Evolutionary conservation across 2,888 invertebrate species (phyloP), one percentile per base, ranked within the genome.

Genomic region (Dorcus hopei): DNA sequence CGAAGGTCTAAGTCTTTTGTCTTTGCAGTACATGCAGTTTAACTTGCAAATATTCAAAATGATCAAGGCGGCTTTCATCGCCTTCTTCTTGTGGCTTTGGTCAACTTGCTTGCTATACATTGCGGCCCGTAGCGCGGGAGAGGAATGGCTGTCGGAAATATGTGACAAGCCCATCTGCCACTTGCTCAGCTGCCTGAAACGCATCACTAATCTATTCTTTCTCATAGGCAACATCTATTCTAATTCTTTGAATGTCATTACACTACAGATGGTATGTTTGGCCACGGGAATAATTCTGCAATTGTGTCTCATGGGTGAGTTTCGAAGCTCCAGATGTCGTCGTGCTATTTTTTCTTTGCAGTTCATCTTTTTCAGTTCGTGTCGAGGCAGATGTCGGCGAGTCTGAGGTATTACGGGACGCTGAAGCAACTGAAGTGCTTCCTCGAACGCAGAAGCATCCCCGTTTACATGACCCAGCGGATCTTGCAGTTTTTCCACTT

Each of bases 401-500:
- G 61, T n/a, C 70, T 66, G 45, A 74, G 74, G 51, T 72, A 72
- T 51, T 66, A 71, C 56, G 68, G 65, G 8, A 60, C 71, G 38
- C 58, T 70, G 8, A 73, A 77, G 45, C 80, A 81, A 63, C 65
- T 81, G 19, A 68, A 73, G 38, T 77, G 78, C 43, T 81, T 78
- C 57, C 75, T 79, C 70, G 71, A 69, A 2, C 74, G 77, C 61
- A 80, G 80, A 57, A 78, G 78, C 61, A 64, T 81, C 9, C 78
- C 81, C 0, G 58, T 64, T 1, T 53, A 62, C 3, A 72, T 79
- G 61, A 74, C 75, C 57, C 69, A 72, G n/a, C 74, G 76, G 38
- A 67, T 81, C 1, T 62, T 74, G 3, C 59, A 65, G 7, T 81
- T 76, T 52, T 77, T 75, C 56, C 71, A 76, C 54, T 81, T 78